Conservation (phyloP, 1,140 invertebrate species). For the Drosophila seguyi region DNA sequence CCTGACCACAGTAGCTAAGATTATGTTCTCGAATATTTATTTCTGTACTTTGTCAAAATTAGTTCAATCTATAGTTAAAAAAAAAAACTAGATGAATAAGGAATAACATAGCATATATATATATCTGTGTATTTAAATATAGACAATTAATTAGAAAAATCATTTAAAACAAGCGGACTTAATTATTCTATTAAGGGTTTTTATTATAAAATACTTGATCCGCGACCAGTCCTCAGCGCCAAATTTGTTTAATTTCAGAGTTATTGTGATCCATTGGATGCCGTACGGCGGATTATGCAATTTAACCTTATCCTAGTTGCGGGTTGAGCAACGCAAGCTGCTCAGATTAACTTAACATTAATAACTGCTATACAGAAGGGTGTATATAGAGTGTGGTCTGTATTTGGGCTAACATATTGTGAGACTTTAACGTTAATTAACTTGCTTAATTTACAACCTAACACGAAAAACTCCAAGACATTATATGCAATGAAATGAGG, state of each 20-base stretch:
- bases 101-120: constrained; percentile 5
- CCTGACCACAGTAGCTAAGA: background rate
- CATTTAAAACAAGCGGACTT: background rate
- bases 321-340: background rate
- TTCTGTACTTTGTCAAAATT: background rate
- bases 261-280: background rate
- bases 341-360: background rate
- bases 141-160: background rate
- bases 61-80: constrained; percentile 3
- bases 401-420: constrained; percentile 3
- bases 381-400: background rate
- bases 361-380: background rate
- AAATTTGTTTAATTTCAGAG: background rate
- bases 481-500: constrained; percentile 28
- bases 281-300: background rate
- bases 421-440: constrained; percentile 2
- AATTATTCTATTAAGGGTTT: constrained; percentile 21
- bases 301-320: constrained; percentile 3
- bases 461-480: constrained; percentile 24
- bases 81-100: constrained; percentile 3
- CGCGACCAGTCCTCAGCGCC: background rate
- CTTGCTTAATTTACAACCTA: constrained; percentile 24
- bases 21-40: background rate
- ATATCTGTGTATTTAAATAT: constrained; percentile 4
- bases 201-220: constrained; percentile 29